These are phyloP conservation scores for Triops cancriformis DNA, from an alignment of 1,140 invertebrate species.

Conservation along the genomic window DNA sequence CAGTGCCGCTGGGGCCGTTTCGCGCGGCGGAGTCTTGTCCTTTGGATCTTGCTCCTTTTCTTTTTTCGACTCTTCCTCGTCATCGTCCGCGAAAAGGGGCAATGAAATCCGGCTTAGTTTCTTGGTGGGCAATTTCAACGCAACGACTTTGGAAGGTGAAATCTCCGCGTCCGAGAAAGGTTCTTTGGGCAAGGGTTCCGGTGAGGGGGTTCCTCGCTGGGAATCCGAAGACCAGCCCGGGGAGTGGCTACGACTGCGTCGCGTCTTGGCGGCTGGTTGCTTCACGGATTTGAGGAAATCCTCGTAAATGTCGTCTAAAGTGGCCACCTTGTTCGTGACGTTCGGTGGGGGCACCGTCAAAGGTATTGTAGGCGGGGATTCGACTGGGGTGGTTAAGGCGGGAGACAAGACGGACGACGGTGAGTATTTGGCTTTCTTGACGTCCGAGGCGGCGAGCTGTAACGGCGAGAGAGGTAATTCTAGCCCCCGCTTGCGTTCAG, in stretches of 20 bases:
- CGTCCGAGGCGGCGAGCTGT: neutral
- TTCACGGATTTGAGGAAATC: neutral
- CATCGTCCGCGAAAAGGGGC: neutral
- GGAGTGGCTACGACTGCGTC: constrained; percentile 6
- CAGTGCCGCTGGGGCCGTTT: neutral
- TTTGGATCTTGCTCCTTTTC: neutral
- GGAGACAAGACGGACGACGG: neutral
- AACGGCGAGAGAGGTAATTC: neutral
- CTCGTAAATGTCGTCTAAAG: neutral
- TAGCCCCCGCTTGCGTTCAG: neutral
- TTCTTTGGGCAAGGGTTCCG: neutral
- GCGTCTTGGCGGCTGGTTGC: neutral
- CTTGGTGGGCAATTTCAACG: neutral
- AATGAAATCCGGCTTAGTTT: neutral
- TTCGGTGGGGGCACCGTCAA: neutral
- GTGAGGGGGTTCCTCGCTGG: neutral
- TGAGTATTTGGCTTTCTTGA: neutral
- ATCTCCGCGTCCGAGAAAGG: neutral
- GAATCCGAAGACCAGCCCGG: constrained; percentile 1
- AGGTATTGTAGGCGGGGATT: neutral
- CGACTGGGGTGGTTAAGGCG: neutral
- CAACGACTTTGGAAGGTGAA: neutral
- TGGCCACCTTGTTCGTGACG: neutral
- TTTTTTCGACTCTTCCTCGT: neutral
- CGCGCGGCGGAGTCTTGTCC: neutral